phyloP scores from a whole-genome alignment of 2,888 invertebrate species.

The Andrena dorsata region DNA sequence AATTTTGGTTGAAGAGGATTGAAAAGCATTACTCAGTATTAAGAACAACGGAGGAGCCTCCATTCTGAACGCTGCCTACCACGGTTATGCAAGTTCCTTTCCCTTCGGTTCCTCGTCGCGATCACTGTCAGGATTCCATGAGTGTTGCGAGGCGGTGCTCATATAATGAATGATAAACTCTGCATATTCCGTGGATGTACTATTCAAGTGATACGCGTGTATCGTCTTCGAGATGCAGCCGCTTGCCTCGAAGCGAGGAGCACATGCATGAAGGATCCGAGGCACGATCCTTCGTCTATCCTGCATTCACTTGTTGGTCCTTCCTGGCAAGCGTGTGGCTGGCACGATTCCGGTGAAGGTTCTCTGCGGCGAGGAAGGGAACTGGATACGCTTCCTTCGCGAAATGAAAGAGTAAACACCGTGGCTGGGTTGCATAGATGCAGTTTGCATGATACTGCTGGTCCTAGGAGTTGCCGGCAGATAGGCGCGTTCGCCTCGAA shows the following conservation, averaged over 20 bases:
- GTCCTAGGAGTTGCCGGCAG: neutral
- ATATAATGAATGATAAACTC: slow-evolving; percentile 62
- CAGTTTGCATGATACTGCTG: neutral
- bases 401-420: slow-evolving; percentile 13
- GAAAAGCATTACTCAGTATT: too few relatives aligned
- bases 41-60: too few relatives aligned
- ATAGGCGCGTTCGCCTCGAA: neutral
- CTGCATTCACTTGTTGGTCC: slow-evolving; percentile 41
- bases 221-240: slow-evolving; percentile 43
- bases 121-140: slow-evolving; percentile 54
- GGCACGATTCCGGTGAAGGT: slow-evolving; percentile 39
- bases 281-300: slow-evolving; percentile 19
- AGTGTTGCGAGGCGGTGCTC: slow-evolving; percentile 49
- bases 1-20: too few relatives aligned
- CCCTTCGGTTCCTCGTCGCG: slow-evolving; percentile 14
- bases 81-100: neutral
- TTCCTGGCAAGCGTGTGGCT: slow-evolving; percentile 1
- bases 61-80: neutral
- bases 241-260: slow-evolving; percentile 17
- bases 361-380: slow-evolving; percentile 23
- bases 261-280: slow-evolving; percentile 44
- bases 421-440: neutral
- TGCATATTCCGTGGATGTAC: slow-evolving; percentile 30
- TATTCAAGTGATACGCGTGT: slow-evolving; percentile 35
- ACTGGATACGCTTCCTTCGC: neutral